Evolutionary conservation across 37 sponge, comb jelly and placozoan species (phyloP).

Genomic region (Hormiphora californensis): DNA sequence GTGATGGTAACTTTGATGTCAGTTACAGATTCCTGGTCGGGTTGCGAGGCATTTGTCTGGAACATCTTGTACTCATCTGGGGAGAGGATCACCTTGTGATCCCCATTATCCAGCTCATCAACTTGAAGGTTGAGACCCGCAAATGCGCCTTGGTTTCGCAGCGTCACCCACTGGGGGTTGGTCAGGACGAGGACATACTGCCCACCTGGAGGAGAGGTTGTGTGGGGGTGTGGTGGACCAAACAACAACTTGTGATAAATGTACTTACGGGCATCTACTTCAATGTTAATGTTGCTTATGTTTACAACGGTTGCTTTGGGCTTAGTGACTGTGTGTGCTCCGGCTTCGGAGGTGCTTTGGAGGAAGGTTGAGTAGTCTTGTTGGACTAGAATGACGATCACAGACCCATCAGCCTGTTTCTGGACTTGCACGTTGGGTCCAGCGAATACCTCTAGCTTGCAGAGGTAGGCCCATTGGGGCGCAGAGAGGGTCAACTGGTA

Average conservation of each 20-base stretch:
- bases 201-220: background rate
- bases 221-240: no score
- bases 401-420: slow-evolving; percentile 7
- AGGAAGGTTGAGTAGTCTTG: slow-evolving; percentile 41
- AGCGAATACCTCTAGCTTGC: slow-evolving; percentile 37
- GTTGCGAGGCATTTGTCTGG: background rate
- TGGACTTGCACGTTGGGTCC: background rate
- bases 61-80: slow-evolving; percentile 18
- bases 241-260: no score
- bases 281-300: background rate
- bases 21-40: background rate
- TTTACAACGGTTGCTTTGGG: background rate
- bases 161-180: background rate
- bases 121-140: slow-evolving; percentile 22
- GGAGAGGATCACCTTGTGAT: slow-evolving; percentile 27
- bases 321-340: no score
- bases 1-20: slow-evolving; percentile 28
- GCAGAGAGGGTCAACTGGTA: slow-evolving; percentile 24
- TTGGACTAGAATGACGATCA: background rate
- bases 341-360: slow-evolving; percentile 27
- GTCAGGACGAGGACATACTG: slow-evolving; percentile 6
- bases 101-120: slow-evolving; percentile 10
- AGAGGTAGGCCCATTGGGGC: slow-evolving; percentile 55
- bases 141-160: slow-evolving; percentile 39
- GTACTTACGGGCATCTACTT: background rate